Evolutionary conservation across 2,113 vertebrate genomes (phyloP).

Genomic region (Polyodon spathula): DNA sequence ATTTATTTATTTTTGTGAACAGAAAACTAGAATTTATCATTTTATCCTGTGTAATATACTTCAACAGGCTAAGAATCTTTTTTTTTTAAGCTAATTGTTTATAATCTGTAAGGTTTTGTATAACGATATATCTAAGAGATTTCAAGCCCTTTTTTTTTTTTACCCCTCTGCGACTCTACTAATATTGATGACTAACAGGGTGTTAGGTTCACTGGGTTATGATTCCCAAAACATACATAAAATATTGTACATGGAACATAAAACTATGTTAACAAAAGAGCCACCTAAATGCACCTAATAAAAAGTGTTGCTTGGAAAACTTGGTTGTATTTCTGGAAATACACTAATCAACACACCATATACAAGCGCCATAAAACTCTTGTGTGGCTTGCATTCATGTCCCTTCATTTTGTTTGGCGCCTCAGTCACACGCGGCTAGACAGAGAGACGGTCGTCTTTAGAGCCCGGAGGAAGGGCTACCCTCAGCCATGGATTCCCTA

Average conservation of each 20-base stretch:
- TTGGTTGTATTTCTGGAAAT: no score
- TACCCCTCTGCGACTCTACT: slow-evolving; percentile 9
- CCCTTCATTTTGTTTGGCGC: no score
- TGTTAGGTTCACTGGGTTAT: slow-evolving; percentile 2
- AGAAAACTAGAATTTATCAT: slow-evolving; percentile 32
- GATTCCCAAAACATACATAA: slow-evolving; percentile 18
- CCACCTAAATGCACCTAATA: slow-evolving; percentile 11
- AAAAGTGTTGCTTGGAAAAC: neutral
- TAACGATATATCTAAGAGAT: slow-evolving; percentile 43
- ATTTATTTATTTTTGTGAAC: slow-evolving; percentile 24
- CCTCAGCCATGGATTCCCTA: no score
- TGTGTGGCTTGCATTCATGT: no score
- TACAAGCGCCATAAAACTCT: no score
- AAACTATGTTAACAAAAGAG: slow-evolving; percentile 12
- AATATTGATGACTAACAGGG: slow-evolving; percentile 15
- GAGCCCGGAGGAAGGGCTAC: no score
- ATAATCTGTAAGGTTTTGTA: slow-evolving; percentile 46
- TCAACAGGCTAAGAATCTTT: slow-evolving; percentile 47
- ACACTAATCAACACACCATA: no score
- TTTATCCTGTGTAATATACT: slow-evolving; percentile 46
- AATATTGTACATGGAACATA: slow-evolving; percentile 7
- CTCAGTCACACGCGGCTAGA: no score
- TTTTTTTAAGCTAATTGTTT: slow-evolving; percentile 48
- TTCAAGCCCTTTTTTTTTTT: slow-evolving; percentile 17
- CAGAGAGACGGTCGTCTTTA: no score